Evolutionary conservation across 2,888 invertebrate species (phyloP).

Genomic region (Uloborus plumipes): DNA sequence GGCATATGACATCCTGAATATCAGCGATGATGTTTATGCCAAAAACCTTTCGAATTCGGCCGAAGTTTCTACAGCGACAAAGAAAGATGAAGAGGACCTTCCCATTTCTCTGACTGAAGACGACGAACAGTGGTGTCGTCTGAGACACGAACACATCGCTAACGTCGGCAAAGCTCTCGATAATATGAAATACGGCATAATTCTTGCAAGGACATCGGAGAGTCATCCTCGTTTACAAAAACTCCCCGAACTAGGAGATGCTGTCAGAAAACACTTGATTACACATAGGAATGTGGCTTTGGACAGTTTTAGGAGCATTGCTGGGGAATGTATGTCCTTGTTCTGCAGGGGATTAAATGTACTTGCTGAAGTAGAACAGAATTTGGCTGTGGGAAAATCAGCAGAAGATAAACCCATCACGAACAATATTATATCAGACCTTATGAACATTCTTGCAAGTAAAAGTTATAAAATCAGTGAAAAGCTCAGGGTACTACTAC

Average conservation of each 20-base stretch:
- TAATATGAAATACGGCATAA: conserved; percentile 15
- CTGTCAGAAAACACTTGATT: conserved; percentile 27
- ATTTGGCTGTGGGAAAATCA: neutral
- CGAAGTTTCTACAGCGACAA: neutral
- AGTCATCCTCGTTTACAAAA: neutral
- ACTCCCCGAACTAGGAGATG: conserved; percentile 29
- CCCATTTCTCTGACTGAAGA: conserved; percentile 31
- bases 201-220: neutral
- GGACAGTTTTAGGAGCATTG: conserved; percentile 32
- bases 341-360: conserved; percentile 37
- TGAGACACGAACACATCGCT: conserved; percentile 54
- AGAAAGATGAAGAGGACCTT: neutral
- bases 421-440: neutral
- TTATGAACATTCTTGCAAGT: conserved; percentile 18
- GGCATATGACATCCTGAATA: conserved; percentile 45
- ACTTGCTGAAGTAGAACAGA: conserved; percentile 23
- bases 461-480: neutral
- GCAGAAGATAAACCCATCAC: conserved; percentile 9
- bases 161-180: conserved; percentile 30
- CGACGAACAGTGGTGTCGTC: conserved; percentile 27
- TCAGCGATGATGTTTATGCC: conserved; percentile 36
- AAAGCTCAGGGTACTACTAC: conserved; percentile 34
- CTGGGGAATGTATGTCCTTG: conserved; percentile 33
- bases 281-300: conserved; percentile 20
- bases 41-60: neutral